phyloP scores from a whole-genome alignment of 1,140 invertebrate genomes.

The Sarcophaga bullata region DNA sequence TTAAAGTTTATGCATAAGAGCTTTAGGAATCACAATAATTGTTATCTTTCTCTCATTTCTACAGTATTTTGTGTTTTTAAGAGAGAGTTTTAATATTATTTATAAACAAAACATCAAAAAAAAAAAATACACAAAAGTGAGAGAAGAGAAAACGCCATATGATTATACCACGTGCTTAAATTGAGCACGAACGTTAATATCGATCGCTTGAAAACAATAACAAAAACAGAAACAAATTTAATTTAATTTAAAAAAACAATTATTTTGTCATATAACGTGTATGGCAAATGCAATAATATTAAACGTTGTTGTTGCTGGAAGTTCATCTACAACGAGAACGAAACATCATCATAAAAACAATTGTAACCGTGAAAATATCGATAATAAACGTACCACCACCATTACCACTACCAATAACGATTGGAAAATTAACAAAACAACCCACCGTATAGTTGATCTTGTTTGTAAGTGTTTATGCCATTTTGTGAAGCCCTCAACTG shows the following conservation, averaged over 20 bases:
- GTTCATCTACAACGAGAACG: constrained; percentile 1
- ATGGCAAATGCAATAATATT: constrained; percentile 44
- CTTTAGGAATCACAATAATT: too few species aligned
- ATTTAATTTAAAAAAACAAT: not conserved
- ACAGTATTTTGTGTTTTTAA: too few species aligned
- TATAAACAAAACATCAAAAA: too few species aligned
- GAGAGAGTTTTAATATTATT: too few species aligned
- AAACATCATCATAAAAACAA: constrained; percentile 16
- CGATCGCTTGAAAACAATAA: not conserved
- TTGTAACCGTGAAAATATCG: constrained; percentile 9
- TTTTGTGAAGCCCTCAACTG: not conserved
- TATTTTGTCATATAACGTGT: constrained; percentile 23
- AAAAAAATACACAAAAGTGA: too few species aligned
- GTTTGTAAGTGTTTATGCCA: not conserved
- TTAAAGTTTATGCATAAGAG: too few species aligned
- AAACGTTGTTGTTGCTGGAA: constrained; percentile 33
- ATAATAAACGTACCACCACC: not conserved
- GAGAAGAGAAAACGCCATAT: not conserved
- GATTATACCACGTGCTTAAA: not conserved
- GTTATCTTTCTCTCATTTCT: too few species aligned
- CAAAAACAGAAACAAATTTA: not conserved
- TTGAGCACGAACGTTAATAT: not conserved
- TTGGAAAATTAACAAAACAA: not conserved
- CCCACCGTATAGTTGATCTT: constrained; percentile 6
- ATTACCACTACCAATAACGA: not conserved